Base-by-base conservation (phyloP, 2,797 vertebrate species). In the Sebastes cheni region DNA sequence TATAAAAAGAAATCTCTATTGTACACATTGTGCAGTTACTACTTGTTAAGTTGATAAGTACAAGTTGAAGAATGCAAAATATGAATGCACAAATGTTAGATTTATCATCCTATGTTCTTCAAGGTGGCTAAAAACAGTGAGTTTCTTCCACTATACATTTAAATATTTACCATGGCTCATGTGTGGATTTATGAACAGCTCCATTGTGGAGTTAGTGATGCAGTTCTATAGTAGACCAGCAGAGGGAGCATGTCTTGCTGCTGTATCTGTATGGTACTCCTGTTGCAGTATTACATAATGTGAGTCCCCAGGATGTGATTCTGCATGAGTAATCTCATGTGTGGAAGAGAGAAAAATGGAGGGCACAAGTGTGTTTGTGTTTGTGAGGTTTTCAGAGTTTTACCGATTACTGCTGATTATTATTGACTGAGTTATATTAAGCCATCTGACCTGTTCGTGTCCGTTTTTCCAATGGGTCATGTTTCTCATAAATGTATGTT, bases 221-320 rank as follows among this genome's bases (percentile, higher is more conserved):
- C 36, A 79, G 9, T 75, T 34, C 46, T 50, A 5, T 25, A 67
- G 1, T 39, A 7, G 20, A 23, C 94, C 94, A 92, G 80, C 11
- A 92, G 94, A 91, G 88, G 91, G 92, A 52, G 85, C 59, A 14
- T 60, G 30, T 64, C 29, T 69, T 65, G 32, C 55, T 75, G 30
- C 59, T 86, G 50, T 68, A 4, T 55, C 36, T 80, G 46, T 67
- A 67, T 74, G 60, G 36, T 52, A 69, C 69, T 84, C 55, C 55
- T 82, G 77, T 89, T 85, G 73, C 54, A 90, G 62, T 68, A 68
- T 94, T 94, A 90, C 89, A 87, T 92, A 94, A 94, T 83, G n/a
- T 18, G 13, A 79, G 25, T 80, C 30, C 77, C 70, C 36, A 72
- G 71, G 85, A 89, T 88, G 80, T 79, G 30, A 59, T 74, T 80